These are phyloP conservation scores for Diuraphis noxia DNA, from an alignment of 1,140 invertebrate species.

Conservation along the genomic window DNA sequence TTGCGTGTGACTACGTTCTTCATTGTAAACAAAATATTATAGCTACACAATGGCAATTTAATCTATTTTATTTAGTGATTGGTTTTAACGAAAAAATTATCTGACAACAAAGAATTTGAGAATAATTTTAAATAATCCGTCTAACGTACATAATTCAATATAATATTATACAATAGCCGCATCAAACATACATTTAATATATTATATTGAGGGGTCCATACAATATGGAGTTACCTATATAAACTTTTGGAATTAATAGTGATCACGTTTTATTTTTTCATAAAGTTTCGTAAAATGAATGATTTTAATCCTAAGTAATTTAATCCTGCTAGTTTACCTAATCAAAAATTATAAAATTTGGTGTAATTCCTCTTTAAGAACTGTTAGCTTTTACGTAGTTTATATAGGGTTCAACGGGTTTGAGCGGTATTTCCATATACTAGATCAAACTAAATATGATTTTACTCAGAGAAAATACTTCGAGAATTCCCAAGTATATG, in stretches of 20 bases:
- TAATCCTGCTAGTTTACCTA: background rate
- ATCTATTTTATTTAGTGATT: background rate
- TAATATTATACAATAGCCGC: background rate
- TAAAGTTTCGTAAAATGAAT: background rate
- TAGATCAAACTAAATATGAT: conserved; percentile 4
- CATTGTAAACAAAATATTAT: background rate
- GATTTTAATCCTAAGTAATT: background rate
- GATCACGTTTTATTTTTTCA: background rate
- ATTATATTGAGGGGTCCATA: background rate
- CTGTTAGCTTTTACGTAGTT: background rate
- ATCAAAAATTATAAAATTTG: background rate
- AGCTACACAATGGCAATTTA: background rate
- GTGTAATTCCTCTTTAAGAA: background rate
- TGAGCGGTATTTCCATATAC: background rate
- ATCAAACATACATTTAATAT: background rate
- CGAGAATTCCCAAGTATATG: background rate
- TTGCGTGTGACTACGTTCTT: background rate
- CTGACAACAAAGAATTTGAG: background rate
- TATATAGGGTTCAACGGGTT: background rate
- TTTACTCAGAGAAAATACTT: background rate
- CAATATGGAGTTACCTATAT: background rate
- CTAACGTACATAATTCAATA: background rate
- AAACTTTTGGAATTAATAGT: background rate
- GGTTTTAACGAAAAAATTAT: background rate
- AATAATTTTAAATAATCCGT: background rate